Conservation (phyloP, 2,888 invertebrate species). For the Macrophya annulata region DNA sequence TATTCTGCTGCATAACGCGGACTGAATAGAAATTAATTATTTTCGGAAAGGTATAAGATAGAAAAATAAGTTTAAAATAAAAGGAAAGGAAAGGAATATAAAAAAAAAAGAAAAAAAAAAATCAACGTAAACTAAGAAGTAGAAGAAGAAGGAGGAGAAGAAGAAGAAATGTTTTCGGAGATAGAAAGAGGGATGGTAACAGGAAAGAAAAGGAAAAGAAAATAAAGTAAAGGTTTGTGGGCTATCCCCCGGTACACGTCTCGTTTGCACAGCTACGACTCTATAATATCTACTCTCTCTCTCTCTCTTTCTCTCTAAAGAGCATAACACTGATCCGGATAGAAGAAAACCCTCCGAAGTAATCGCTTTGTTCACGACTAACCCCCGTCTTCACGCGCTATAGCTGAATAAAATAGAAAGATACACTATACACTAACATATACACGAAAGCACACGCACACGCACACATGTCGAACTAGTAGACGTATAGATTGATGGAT, state of each 20-base stretch:
- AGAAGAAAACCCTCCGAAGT: conserved; percentile 15
- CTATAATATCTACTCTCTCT: conserved; percentile 28
- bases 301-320: conserved; percentile 23
- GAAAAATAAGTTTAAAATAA: conserved; percentile 15
- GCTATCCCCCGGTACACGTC: not conserved
- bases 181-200: not conserved
- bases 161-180: not conserved
- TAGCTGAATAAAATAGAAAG: not conserved
- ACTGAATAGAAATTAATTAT: conserved; percentile 60
- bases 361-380: conserved; percentile 54
- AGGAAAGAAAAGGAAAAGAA: not conserved
- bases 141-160: not conserved
- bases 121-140: no score
- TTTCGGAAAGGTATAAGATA: conserved; percentile 52
- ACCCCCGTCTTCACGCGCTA: conserved; percentile 21
- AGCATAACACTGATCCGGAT: conserved; percentile 9
- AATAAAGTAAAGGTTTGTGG: not conserved
- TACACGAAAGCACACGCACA: not conserved
- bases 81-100: conserved; percentile 7
- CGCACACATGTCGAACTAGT: not conserved
- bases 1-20: conserved; percentile 59
- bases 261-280: conserved; percentile 59
- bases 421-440: no score
- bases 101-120: conserved; percentile 1
- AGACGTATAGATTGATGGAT: no score